Base-by-base conservation (phyloP, 2,113 vertebrate species). In the Thamnophis sirtalis region DNA sequence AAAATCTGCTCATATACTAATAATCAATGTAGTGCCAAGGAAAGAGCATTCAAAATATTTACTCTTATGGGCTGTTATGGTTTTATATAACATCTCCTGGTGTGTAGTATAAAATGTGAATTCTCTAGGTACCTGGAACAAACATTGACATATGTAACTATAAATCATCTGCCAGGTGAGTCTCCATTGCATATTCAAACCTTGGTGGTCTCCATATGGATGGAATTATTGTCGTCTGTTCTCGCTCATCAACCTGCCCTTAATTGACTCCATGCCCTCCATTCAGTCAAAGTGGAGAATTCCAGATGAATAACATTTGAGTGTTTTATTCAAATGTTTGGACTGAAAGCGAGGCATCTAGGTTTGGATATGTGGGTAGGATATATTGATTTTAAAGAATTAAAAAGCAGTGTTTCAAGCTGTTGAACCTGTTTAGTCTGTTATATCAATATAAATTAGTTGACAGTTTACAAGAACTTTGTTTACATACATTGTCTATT, bases 391-490 rank as follows among this genome's bases (percentile, higher is more conserved):
- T 84, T 54, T 50, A 49, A 93, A 92, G 92, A 94, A 92, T 33
- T 60, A 51, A 94, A 90, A 95, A 63, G 80, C 92, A 93, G 86
- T 22, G 50, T 28, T 43, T 95, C 93, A 95, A 94, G 93, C 95
- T 94, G 51, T 91, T 94, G 94, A 91, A 88, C 73, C 90, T 56
- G 5, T 92, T 93, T 73, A 58, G 54, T 94, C 58, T 94, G 87
- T 95, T 87, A 28, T 80, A 93, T 93, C 56, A 96, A 90, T 93
- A 89, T 92, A 95, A 95, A 24, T 91, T 94, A 93, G 87, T 92
- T 50, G 90, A 15, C 88, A 95, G 90, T 90, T 94, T 86, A 68
- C 55, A 93, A 1, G 11, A 95, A 55, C 51, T 95, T 91, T 58
- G 91, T 86, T 89, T 91, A 48, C 93, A 56, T 89, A 8, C 60